These are phyloP conservation scores for Papilio aristodemus DNA, from an alignment of 1,140 invertebrate genomes.

Conservation along the genomic window DNA sequence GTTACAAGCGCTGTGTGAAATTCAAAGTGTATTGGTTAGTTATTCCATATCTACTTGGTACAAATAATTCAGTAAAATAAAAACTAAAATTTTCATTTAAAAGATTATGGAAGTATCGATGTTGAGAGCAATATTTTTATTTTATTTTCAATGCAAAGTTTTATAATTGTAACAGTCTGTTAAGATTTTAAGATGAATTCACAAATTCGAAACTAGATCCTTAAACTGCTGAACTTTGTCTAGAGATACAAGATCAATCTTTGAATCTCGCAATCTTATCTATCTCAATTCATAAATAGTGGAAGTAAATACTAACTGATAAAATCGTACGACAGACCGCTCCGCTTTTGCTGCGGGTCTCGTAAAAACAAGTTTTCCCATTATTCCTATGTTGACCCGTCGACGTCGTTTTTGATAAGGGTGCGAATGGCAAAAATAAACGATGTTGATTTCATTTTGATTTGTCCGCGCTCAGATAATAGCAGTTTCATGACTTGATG, in stretches of 20 bases:
- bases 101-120: neutral
- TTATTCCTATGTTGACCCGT: constrained; percentile 72
- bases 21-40: no score
- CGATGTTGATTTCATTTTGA: constrained; percentile 77
- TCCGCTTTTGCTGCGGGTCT: constrained; percentile 47
- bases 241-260: constrained; percentile 14
- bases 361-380: constrained; percentile 76
- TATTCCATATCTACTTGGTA: no score
- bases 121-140: neutral
- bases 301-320: constrained; percentile 56
- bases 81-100: neutral
- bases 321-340: constrained; percentile 60
- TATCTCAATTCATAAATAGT: constrained; percentile 57
- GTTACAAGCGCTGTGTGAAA: no score
- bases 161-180: neutral
- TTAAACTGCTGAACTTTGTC: constrained; percentile 5
- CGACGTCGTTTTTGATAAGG: constrained; percentile 70
- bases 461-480: constrained; percentile 68
- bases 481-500: constrained; percentile 63
- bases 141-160: neutral
- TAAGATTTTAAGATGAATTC: neutral
- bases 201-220: neutral
- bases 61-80: neutral
- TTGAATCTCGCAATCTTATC: constrained; percentile 34
- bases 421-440: constrained; percentile 71